Base-by-base conservation (phyloP, 1,140 invertebrate genomes). In the Drosophila nasuta region DNA sequence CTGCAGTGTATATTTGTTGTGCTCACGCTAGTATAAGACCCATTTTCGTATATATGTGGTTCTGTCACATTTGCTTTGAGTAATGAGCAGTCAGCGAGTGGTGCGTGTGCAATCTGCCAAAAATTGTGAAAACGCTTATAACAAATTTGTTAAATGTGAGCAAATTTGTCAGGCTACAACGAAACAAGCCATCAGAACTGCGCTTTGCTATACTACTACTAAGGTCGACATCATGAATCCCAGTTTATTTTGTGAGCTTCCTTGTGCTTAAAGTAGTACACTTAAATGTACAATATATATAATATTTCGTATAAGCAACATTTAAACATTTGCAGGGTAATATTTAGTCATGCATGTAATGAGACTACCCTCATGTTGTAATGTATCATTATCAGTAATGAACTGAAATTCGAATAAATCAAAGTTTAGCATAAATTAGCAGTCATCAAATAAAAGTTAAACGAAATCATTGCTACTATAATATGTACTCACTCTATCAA, bases 121-220 rank as follows among this genome's bases (percentile, higher is more conserved):
- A 80, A 77, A 74, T 67, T 74, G 81, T 77, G 68, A 70, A 69
- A 79, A 64, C 51, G 46, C 73, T 88, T 63, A 72, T 74, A 87
- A 79, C 76, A 88, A 82, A 88, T 87, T 71, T 71, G 74, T 65
- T 77, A 67, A 75, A 88, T 82, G 76, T 68, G 65, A 58, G 76
- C 60, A 74, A 71, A 86, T 85, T 86, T 81, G 46, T 85, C 81
- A 83, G 11, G 43, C 58, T 30, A 35, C 25, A 54, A 49, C 15
- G 5, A 25, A 33, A n/a, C 8, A 11, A 25, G 13, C 6, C 1
- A 45, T 4, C 35, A 54, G 30, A 1, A 54, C n/a, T 8, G n/a
- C 6, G n/a, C 30, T 30, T 28, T 2, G 5, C 10, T 56, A 0
- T 33, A 8, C 33, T 11, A 38, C 0, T 25, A 67, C 13, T 30